phyloP scores from a whole-genome alignment of 2,888 invertebrate genomes.

The Laspeyria flexula region DNA sequence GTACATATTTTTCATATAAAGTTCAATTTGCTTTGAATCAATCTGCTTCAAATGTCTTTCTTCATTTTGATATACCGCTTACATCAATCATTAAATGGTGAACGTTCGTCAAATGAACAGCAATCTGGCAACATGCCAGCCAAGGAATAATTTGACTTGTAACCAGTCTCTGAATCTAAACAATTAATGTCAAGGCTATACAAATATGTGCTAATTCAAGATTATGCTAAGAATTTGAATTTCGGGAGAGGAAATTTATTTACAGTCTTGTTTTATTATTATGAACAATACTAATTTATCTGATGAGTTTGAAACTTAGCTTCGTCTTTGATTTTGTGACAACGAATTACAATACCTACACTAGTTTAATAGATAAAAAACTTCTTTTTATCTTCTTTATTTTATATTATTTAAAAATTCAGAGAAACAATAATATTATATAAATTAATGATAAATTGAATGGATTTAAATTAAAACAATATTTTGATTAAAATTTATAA shows the following conservation, averaged over 20 bases:
- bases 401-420: no score
- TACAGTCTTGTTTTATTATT: no score
- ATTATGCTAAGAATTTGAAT: background rate
- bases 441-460: no score
- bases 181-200: background rate
- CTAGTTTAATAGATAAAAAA: no score
- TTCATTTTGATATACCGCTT: background rate
- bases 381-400: no score
- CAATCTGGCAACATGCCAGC: background rate
- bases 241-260: background rate
- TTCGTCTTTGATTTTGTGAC: no score
- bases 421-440: no score
- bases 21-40: background rate
- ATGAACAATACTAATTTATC: no score
- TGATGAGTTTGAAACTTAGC: no score
- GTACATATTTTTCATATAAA: background rate
- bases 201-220: background rate
- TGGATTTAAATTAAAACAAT: no score
- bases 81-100: background rate
- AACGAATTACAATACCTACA: no score
- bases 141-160: background rate
- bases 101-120: background rate
- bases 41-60: background rate
- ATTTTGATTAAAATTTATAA: no score
- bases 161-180: background rate